A percentile compares a stretch with the other conserved stretches of the same genome.
phyloP scores from a whole-genome alignment of 2,888 invertebrate genomes.

The Dermolepida albohirtum region DNA sequence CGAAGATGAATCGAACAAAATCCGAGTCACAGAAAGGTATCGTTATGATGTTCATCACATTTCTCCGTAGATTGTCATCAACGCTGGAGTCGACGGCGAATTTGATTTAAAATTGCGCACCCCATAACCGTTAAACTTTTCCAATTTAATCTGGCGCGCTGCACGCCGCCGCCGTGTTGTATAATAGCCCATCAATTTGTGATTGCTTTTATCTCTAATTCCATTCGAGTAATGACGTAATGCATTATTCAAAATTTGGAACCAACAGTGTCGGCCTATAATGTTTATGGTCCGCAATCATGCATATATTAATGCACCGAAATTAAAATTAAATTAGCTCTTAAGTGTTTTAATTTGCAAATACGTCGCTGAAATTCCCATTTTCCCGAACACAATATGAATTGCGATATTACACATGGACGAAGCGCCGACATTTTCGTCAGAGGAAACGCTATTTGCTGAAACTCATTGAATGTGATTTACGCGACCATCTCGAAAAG shows the following conservation, averaged over 20 bases:
- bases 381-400: too few species aligned
- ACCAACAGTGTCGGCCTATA: slow-evolving; percentile 42
- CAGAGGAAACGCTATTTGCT: too few species aligned
- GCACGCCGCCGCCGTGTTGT: slow-evolving; percentile 34
- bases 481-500: too few species aligned
- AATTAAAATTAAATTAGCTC: slow-evolving; percentile 43
- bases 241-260: slow-evolving; percentile 50
- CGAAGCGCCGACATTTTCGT: too few species aligned
- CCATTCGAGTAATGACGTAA: slow-evolving; percentile 46
- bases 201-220: slow-evolving; percentile 59
- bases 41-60: neutral
- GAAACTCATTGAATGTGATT: too few species aligned
- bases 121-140: slow-evolving; percentile 62
- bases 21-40: neutral
- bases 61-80: neutral
- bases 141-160: slow-evolving; percentile 60
- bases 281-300: slow-evolving; percentile 52
- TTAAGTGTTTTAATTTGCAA: slow-evolving; percentile 26
- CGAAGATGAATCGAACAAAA: too few species aligned
- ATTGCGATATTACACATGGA: too few species aligned
- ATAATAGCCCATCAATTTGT: slow-evolving; percentile 59
- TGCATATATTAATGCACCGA: slow-evolving; percentile 47
- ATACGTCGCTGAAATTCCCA: too few species aligned
- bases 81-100: slow-evolving; percentile 40
- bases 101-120: slow-evolving; percentile 56